Evolutionary conservation across 2,797 vertebrate genomes (phyloP).

Genomic region (Coluber constrictor): DNA sequence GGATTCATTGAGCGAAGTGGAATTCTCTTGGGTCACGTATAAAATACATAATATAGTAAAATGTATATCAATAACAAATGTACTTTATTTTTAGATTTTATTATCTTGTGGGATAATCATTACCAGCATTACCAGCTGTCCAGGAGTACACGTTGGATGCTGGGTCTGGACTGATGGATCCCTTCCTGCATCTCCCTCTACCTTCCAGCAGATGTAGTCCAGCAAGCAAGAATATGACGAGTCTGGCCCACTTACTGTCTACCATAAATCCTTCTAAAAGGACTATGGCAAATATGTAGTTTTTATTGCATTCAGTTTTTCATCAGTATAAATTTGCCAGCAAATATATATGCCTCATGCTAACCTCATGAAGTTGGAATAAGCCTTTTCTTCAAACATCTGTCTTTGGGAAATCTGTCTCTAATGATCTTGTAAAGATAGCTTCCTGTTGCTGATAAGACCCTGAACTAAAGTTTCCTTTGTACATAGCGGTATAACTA

Average conservation of each 20-base stretch:
- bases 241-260: constrained; percentile 74
- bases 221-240: constrained; percentile 72
- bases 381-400: constrained; percentile 67
- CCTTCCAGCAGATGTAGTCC: constrained; percentile 72
- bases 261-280: constrained; percentile 77
- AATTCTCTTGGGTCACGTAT: background rate
- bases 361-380: constrained; percentile 78
- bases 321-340: constrained; percentile 64
- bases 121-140: background rate
- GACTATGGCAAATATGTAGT: constrained; percentile 64
- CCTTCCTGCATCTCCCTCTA: constrained; percentile 73
- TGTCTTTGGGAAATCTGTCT: constrained; percentile 69
- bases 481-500: constrained; percentile 43
- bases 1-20: too few relatives aligned
- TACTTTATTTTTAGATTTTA: background rate
- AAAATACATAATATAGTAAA: background rate
- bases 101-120: background rate
- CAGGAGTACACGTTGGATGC: background rate
- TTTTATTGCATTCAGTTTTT: constrained; percentile 57
- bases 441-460: constrained; percentile 61
- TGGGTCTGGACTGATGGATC: constrained; percentile 73
- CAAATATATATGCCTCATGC: constrained; percentile 69
- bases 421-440: constrained; percentile 54
- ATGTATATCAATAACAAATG: background rate
- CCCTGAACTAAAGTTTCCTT: constrained; percentile 55